Evolutionary conservation across 2,113 vertebrate species (phyloP), one percentile per base, ranked within the genome.

Genomic region (Ceuthmochares aereus): DNA sequence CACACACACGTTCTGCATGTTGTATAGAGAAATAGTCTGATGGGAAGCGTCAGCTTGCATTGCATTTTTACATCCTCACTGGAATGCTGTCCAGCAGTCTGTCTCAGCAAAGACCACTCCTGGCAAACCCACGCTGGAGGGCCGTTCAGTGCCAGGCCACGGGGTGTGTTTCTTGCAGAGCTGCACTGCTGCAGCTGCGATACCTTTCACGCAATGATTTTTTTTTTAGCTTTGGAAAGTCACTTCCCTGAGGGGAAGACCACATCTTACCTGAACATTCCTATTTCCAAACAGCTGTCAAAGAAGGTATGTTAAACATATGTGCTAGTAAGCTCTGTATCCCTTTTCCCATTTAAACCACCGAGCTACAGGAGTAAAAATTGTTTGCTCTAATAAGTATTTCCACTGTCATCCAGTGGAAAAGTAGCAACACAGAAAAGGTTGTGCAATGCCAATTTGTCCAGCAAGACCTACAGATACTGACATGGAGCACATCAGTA

Each of bases 21-120:
- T 23, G 29, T 4, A 25, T 4, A 2, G 69, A 12, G n/a, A 54
- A 82, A 59, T 19, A 55, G 40, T 25, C 43, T 60, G 56, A 26
- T 34, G 75, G 56, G 27, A 55, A 76, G 22, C 43, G 17, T 29
- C 30, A 51, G 12, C 37, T 70, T 66, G 27, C 6, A 1, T 8
- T 60, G 56, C 17, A 23, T 55, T 56, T 85, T 51, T 30, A 20
- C 3, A 0, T 51, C 22, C 49, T 84, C 27, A 27, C 37, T 25
- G 2, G 2, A 0, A 0, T 60, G 43, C n/a, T 21, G 22, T 54
- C 75, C 55, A 79, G 43, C 45, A 43, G 45, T 32, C 29, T 32
- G 37, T 13, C 54, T 36, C 16, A 2, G 45, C 1, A 0, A n/a
- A 23, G 14, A 21, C 0, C 6, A 40, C 20, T 56, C 27, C 27